phyloP scores from a whole-genome alignment of 2,888 invertebrate species.

The Conistra vaccinii region DNA sequence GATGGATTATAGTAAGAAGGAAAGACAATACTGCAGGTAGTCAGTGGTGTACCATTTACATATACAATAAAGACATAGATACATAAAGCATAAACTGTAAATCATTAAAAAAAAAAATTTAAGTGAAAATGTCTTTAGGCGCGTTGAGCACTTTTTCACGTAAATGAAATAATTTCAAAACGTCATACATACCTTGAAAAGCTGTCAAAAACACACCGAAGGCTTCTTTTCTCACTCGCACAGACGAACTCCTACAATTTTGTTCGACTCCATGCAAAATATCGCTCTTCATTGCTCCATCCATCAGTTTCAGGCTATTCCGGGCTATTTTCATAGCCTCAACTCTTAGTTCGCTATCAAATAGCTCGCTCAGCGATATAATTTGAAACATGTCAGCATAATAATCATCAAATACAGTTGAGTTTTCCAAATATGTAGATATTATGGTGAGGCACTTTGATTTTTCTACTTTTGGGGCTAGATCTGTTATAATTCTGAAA shows the following conservation, averaged over 20 bases:
- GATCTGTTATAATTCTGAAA: slow-evolving; percentile 59
- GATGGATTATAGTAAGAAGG: too few species aligned
- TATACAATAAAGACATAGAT: too few species aligned
- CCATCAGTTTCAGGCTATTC: slow-evolving; percentile 48
- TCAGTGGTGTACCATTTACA: too few species aligned
- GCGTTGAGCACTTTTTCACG: too few species aligned
- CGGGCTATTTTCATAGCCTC: slow-evolving; percentile 60
- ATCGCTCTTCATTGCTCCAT: slow-evolving; percentile 12
- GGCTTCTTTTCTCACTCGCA: slow-evolving; percentile 47
- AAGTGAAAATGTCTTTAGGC: too few species aligned
- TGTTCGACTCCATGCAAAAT: slow-evolving; percentile 20
- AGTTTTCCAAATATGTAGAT: slow-evolving; percentile 66
- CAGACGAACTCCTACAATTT: slow-evolving; percentile 49
- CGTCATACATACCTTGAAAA: slow-evolving; percentile 51
- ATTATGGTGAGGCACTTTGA: slow-evolving; percentile 77
- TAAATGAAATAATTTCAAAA: too few species aligned
- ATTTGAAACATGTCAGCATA: slow-evolving; percentile 68
- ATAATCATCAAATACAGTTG: slow-evolving; percentile 34
- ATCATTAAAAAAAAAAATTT: too few species aligned
- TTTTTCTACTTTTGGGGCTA: slow-evolving; percentile 71
- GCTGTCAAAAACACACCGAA: slow-evolving; percentile 46
- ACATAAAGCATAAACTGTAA: too few species aligned
- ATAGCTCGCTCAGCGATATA: slow-evolving; percentile 44
- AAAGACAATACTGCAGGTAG: too few species aligned
- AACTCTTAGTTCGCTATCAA: slow-evolving; percentile 47